Percentiles rank a stretch among this genome's conserved stretches.
phyloP scores from a whole-genome alignment of 2,888 invertebrate species.

The Ophion ventricosus region DNA sequence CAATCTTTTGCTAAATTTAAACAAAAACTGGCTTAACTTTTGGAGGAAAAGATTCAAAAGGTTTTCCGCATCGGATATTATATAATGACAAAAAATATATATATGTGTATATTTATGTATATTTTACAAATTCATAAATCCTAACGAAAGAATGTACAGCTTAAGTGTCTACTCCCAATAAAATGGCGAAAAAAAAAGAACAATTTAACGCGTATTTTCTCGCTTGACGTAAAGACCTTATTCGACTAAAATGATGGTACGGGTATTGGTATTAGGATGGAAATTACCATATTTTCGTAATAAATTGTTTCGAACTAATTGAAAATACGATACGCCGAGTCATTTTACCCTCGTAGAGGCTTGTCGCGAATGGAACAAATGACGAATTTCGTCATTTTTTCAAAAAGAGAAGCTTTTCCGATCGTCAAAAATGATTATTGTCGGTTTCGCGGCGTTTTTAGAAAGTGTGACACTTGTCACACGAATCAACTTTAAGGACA shows the following conservation, averaged over 20 bases:
- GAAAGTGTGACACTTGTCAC: background rate
- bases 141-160: conserved; percentile 59
- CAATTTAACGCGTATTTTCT: conserved; percentile 12
- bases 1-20: background rate
- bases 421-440: background rate
- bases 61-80: too few relatives aligned
- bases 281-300: conserved; percentile 17
- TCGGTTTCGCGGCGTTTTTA: background rate
- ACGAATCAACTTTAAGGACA: background rate
- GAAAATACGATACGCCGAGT: background rate
- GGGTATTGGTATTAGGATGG: background rate
- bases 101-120: conserved; percentile 48
- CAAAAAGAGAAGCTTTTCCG: background rate
- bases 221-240: conserved; percentile 15
- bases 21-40: background rate
- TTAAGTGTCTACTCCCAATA: conserved; percentile 47
- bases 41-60: too few relatives aligned
- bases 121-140: conserved; percentile 61
- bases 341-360: background rate
- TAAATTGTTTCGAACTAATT: background rate
- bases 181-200: conserved; percentile 8
- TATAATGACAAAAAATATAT: too few relatives aligned
- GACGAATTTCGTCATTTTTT: background rate
- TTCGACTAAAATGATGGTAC: conserved; percentile 7
- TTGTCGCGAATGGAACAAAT: background rate